A percentile compares a stretch with the other conserved stretches of the same genome.
Evolutionary conservation across 2,113 vertebrate genomes (phyloP).

Genomic region (Calonectris borealis): DNA sequence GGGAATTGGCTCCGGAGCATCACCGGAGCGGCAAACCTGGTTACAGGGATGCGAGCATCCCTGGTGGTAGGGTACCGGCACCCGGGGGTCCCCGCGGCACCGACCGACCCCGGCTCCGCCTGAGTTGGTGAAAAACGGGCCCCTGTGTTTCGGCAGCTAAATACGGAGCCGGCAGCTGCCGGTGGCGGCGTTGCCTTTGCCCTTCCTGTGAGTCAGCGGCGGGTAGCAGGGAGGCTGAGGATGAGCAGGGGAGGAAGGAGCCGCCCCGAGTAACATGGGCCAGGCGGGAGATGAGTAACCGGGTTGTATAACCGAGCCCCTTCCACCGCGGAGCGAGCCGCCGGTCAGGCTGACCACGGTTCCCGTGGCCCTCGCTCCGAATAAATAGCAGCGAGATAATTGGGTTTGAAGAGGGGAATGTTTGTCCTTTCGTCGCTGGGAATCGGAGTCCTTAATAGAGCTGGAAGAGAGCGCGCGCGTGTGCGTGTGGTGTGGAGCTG

Average conservation of each 20-base stretch:
- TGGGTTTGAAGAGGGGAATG: not conserved
- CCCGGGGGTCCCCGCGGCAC: accelerated
- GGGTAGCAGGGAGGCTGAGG: not conserved
- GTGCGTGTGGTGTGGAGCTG: not conserved
- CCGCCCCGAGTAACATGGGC: accelerated
- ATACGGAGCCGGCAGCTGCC: not conserved
- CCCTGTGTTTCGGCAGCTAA: not conserved
- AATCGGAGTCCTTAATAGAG: not conserved
- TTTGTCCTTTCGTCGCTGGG: not conserved
- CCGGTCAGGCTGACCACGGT: accelerated
- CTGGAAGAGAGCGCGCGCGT: accelerated
- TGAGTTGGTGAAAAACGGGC: not conserved
- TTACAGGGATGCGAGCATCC: not conserved
- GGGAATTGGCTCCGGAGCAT: not conserved
- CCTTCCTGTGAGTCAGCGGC: not conserved
- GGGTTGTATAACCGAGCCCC: not conserved
- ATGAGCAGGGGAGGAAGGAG: not conserved
- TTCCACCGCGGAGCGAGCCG: not conserved
- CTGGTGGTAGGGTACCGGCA: not conserved
- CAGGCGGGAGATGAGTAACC: not conserved
- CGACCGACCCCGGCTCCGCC: accelerated
- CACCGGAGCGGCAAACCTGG: not conserved
- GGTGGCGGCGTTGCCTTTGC: not conserved
- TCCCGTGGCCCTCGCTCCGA: not conserved
- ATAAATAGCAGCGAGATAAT: not conserved